Percentiles rank a stretch among this genome's conserved stretches.
Evolutionary conservation across 1,140 invertebrate genomes (phyloP).

Genomic region (Elysia chlorotica): DNA sequence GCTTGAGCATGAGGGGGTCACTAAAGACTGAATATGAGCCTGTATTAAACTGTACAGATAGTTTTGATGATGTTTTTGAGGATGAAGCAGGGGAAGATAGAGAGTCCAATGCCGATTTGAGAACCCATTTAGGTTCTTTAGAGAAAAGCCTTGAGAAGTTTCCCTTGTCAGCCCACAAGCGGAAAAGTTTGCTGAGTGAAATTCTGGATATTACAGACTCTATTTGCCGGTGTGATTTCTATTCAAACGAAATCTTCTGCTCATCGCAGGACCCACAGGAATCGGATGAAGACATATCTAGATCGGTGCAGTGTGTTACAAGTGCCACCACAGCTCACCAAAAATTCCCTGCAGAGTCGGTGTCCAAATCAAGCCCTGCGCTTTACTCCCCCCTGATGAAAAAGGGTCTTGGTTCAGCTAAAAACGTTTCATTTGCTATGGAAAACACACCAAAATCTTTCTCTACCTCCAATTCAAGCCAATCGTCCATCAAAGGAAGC

Average conservation of each 20-base stretch:
- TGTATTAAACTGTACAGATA: too few relatives aligned
- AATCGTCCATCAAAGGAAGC: too few relatives aligned
- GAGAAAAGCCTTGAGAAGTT: neutral
- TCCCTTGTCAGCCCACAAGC: neutral
- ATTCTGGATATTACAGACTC: conserved; percentile 6
- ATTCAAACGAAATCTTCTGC: conserved; percentile 5
- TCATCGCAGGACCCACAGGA: neutral
- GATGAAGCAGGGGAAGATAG: conserved; percentile 27
- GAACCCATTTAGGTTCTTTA: conserved; percentile 32
- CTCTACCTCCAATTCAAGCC: neutral
- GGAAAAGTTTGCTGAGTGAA: neutral
- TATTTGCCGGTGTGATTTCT: conserved; percentile 16
- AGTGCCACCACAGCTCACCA: neutral
- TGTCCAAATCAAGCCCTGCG: neutral
- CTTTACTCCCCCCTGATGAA: neutral
- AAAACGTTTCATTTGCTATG: conserved; percentile 6
- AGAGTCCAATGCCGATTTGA: conserved; percentile 20
- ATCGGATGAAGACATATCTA: neutral
- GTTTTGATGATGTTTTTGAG: conserved; percentile 17
- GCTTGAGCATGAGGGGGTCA: too few relatives aligned
- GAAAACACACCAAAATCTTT: neutral
- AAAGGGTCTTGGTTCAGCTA: neutral
- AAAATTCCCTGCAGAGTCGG: neutral
- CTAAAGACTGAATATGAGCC: too few relatives aligned
- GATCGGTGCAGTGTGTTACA: neutral